A percentile compares a stretch with the other conserved stretches of the same genome.
Evolutionary conservation across 1,140 invertebrate species (phyloP).

Genomic region (Drosophila quadrilineata): DNA sequence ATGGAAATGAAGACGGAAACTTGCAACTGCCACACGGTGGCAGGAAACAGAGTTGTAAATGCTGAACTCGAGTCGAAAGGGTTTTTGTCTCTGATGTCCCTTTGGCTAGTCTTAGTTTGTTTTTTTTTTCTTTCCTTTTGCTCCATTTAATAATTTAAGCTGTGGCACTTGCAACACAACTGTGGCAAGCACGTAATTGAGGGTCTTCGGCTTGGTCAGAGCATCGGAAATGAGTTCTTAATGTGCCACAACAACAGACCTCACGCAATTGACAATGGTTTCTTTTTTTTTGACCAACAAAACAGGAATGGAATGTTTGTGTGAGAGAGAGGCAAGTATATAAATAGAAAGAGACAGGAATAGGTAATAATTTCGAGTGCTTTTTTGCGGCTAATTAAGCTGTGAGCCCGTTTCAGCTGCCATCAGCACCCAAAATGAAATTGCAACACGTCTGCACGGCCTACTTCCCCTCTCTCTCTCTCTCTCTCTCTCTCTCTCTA

Average conservation of each 20-base stretch:
- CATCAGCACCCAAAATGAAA: conserved; percentile 9
- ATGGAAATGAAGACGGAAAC: conserved; percentile 30
- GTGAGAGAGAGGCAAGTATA: too few species aligned
- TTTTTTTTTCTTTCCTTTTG: conserved; percentile 22
- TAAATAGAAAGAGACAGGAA: too few species aligned
- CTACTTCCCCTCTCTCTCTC: neutral
- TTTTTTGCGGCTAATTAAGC: conserved; percentile 36
- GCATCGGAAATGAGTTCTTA: conserved; percentile 68
- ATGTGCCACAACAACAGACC: conserved; percentile 32
- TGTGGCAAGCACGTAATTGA: conserved; percentile 31
- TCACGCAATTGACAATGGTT: conserved; percentile 15
- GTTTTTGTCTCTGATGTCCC: neutral
- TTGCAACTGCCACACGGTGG: conserved; percentile 1
- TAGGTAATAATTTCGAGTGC: conserved; percentile 17
- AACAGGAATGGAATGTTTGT: too few species aligned
- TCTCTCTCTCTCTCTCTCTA: neutral
- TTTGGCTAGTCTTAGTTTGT: conserved; percentile 2
- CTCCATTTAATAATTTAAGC: conserved; percentile 75
- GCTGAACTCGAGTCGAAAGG: neutral
- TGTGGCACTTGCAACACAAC: conserved; percentile 39
- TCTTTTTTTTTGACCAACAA: conserved; percentile 25
- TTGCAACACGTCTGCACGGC: conserved; percentile 27
- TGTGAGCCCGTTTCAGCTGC: neutral
- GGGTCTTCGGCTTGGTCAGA: neutral
- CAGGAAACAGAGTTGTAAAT: conserved; percentile 37